These are phyloP conservation scores for Siniperca scherzeri DNA, from an alignment of 2,797 vertebrate genomes.

Conservation along the genomic window DNA sequence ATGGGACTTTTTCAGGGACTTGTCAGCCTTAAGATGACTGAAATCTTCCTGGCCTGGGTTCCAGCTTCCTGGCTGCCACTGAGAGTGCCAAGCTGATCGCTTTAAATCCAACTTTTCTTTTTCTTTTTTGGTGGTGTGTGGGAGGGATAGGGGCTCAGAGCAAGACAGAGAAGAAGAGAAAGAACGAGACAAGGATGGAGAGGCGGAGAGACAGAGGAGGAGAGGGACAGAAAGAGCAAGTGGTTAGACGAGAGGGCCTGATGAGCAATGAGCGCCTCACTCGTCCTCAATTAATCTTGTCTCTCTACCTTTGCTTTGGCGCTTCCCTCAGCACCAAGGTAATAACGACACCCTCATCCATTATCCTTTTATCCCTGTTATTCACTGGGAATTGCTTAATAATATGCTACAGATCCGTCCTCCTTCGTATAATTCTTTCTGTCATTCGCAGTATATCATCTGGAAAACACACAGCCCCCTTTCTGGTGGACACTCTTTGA, in stretches of 20 bases:
- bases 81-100: slow-evolving; percentile 77
- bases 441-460: slow-evolving; percentile 96
- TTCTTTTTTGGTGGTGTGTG: slow-evolving; percentile 49
- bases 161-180: slow-evolving; percentile 60
- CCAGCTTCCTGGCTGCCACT: slow-evolving; percentile 75
- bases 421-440: slow-evolving; percentile 96
- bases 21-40: slow-evolving; percentile 86
- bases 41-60: slow-evolving; percentile 81
- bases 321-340: slow-evolving; percentile 92
- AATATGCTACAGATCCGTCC: slow-evolving; percentile 98
- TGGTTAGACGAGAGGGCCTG: slow-evolving; percentile 76
- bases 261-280: slow-evolving; percentile 87
- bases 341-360: slow-evolving; percentile 98
- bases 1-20: slow-evolving; percentile 85
- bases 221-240: slow-evolving; percentile 73
- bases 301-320: slow-evolving; percentile 94
- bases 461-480: slow-evolving; percentile 94
- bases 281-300: slow-evolving; percentile 99
- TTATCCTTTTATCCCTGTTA: slow-evolving; percentile 98
- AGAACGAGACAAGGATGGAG: slow-evolving; percentile 74
- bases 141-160: slow-evolving; percentile 60
- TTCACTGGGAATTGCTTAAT: slow-evolving; percentile 97
- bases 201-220: slow-evolving; percentile 63
- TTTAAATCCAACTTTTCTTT: slow-evolving; percentile 77
- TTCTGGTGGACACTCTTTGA: slow-evolving; percentile 92